Evolutionary conservation across 2,888 invertebrate genomes (phyloP), one percentile per base, ranked within the genome.

Genomic region (Ectemnius cavifrons): DNA sequence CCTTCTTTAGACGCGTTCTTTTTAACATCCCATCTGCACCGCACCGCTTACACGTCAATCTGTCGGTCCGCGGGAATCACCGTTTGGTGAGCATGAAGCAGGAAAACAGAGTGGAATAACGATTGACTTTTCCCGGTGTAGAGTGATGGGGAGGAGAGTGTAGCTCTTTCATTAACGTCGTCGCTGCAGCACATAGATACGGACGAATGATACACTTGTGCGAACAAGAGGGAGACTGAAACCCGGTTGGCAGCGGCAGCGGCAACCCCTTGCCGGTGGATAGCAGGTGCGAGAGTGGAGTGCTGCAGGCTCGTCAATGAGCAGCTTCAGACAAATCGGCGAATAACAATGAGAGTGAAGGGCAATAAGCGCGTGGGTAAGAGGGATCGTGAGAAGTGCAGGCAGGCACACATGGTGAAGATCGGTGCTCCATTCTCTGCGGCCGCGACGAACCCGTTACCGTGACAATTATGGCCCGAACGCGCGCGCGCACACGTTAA

Each of bases 381-480:
- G 52, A 52, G 52, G 52, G 16, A 16, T 52, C 52, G n/a, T 14
- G 16, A 52, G 52, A 16, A 14, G 52, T 52, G 56, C 46, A 63
- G 49, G 46, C 62, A 27, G 49, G 27, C 64, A 18, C 27, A 47
- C 58, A 59, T 16, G 56, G 58, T n/a, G 52, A 64, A 46, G 49
- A 47, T 61, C 60, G 20, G 58, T 65, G 60, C 23, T 58, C 56
- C 8, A 37, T 16, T 52, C 61, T 16, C 52, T 28, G 16, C 27
- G 57, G 23, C 37, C 6, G 23, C 37, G 59, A 52, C 23, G 52
- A 46, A 56, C 52, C 11, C 58, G 66, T 66, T 67, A 61, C 52
- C 59, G 66, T 47, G 63, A 65, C 63, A 63, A 70, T 73, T 73
- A 73, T 74, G 46, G 5, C 14, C 52, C n/a, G 52, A 52, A 16